phyloP scores from a whole-genome alignment of 2,113 vertebrate genomes.

The Neoarius graeffei region DNA sequence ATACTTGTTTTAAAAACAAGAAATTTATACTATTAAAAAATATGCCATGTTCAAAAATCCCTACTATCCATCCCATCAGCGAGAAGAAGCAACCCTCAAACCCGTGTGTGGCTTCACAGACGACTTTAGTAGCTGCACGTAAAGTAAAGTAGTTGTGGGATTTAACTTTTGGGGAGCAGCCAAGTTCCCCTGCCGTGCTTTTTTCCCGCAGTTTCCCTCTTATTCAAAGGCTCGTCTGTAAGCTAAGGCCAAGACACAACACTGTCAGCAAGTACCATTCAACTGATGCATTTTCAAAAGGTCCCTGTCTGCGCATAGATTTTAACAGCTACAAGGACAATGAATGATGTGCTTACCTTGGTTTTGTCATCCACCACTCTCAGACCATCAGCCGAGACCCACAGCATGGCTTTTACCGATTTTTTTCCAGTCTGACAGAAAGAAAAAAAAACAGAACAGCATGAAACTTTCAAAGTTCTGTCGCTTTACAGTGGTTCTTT shows the following conservation, averaged over 20 bases:
- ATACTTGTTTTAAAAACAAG: neutral
- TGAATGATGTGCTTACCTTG: slow-evolving; percentile 73
- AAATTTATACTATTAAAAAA: too few species aligned
- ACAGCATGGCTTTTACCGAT: slow-evolving; percentile 86
- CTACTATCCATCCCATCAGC: neutral
- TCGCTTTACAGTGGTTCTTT: neutral
- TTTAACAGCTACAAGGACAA: neutral
- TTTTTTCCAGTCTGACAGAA: slow-evolving; percentile 83
- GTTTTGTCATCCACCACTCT: slow-evolving; percentile 93
- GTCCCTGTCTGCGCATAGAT: neutral
- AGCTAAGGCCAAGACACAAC: slow-evolving; percentile 7
- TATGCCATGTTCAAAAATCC: slow-evolving; percentile 7
- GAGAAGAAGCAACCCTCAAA: slow-evolving; percentile 17
- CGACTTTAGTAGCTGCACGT: neutral
- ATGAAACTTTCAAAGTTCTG: neutral
- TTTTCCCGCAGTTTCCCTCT: slow-evolving; percentile 10
- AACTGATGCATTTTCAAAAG: neutral
- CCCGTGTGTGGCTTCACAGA: neutral
- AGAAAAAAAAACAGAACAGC: neutral
- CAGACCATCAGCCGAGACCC: slow-evolving; percentile 91
- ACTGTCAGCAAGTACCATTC: neutral
- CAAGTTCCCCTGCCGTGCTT: slow-evolving; percentile 17
- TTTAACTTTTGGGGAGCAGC: slow-evolving; percentile 2
- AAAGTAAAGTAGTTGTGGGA: slow-evolving; percentile 27
- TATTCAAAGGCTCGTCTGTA: neutral